Base-by-base conservation (phyloP, 1,140 invertebrate species). In the Caenorhabditis inopinata region DNA sequence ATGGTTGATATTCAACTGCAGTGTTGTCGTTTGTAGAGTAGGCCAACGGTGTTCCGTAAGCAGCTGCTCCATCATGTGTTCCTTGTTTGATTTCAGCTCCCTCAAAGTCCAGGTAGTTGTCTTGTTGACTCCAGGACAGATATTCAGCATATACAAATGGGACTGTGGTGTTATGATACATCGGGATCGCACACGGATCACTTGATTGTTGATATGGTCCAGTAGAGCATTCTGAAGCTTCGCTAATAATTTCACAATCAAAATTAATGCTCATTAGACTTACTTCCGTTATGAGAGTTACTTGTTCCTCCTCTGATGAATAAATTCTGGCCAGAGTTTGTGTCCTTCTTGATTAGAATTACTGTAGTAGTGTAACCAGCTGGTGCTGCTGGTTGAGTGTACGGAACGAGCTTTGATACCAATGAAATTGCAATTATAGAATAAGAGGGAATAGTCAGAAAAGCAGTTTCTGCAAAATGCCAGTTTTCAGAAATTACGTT, bases 271-370 rank as follows among this genome's bases (percentile, higher is more conserved):
- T n/a, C n/a, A n/a, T n/a, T n/a, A n/a, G 38, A 47, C 45, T 53
- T 27, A 79, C 78, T 79, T 38, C 47, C 32, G 23, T 51, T 74
- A 45, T 79, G 68, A 25, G 78, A 29, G 9, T 45, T 49, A 47
- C 77, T 88, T 35, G 90, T 88, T 25, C 90, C 90, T 18, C 90
- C 90, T 68, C 90, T 80, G 49, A 91, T 86, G 83, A 91, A 91
- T n/a, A 91, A 42, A 83, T 91, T 89, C 78, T 91, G 88, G 11
- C 90, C 90, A 1, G 85, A 83, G 5, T 73, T 68, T 9, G 90
- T 91, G 27, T 85, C 82, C 75, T 86, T 87, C 49, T 89, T 83
- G 1, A 91, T 80, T 51, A 90, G 83, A 38, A 91, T 86, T 12
- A 90, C 88, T 6, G 90, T 89, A 11, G 84, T 84, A 58, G 87